These are phyloP conservation scores for Trichoplusia ni DNA, from an alignment of 1,140 invertebrate genomes.

Conservation along the genomic window DNA sequence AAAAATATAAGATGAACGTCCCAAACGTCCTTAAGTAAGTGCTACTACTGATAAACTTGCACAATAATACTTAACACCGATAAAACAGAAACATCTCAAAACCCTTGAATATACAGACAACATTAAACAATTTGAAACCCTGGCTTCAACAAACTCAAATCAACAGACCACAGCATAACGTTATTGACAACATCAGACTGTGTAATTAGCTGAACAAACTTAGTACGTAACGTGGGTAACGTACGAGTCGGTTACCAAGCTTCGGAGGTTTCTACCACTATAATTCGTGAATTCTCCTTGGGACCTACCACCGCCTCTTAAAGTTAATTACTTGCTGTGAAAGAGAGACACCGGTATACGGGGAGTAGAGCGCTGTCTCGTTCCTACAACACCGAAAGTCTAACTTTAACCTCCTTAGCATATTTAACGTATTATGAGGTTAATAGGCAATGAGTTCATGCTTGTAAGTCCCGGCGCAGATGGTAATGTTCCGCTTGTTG, in stretches of 20 bases:
- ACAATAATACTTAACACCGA: too few species aligned
- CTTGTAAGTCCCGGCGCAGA: slow-evolving; percentile 32
- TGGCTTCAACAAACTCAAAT: slow-evolving; percentile 12
- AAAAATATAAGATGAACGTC: too few species aligned
- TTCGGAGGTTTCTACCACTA: slow-evolving; percentile 41
- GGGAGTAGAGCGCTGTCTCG: too few species aligned
- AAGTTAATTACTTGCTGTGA: too few species aligned
- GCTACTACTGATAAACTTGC: too few species aligned
- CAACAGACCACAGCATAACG: slow-evolving; percentile 6
- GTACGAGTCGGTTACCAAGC: slow-evolving; percentile 29
- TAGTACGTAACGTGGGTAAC: not conserved
- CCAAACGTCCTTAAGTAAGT: too few species aligned
- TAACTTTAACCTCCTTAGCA: slow-evolving; percentile 63
- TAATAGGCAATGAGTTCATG: slow-evolving; percentile 61
- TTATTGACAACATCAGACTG: not conserved
- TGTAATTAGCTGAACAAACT: slow-evolving; percentile 2
- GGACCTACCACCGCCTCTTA: too few species aligned
- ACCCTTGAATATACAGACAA: not conserved
- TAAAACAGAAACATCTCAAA: too few species aligned
- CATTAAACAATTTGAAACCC: not conserved
- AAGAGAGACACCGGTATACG: too few species aligned
- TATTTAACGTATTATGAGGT: slow-evolving; percentile 69
- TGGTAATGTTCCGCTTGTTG: slow-evolving; percentile 58
- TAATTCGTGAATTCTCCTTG: slow-evolving; percentile 49
- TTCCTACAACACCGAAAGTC: too few species aligned